phyloP scores from a whole-genome alignment of 2,113 vertebrate genomes.

The Orcinus orca region DNA sequence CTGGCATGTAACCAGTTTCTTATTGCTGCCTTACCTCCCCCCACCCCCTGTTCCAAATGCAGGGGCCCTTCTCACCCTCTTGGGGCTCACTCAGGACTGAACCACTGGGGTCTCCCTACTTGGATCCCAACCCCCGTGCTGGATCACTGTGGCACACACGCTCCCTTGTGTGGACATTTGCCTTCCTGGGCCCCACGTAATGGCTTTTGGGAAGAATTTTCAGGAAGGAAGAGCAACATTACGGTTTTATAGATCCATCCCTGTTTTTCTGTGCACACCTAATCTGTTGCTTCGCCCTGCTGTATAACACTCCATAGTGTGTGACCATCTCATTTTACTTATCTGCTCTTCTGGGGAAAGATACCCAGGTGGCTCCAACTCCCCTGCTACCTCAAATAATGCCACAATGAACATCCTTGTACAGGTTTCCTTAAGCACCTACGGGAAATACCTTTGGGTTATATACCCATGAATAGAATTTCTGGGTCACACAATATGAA shows the following conservation, averaged over 20 bases:
- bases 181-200: not conserved
- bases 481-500: not conserved
- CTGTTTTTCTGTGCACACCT: not conserved
- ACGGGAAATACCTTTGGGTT: not conserved
- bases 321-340: not conserved
- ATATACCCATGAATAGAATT: not conserved
- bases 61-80: not conserved
- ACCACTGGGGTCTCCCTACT: not conserved
- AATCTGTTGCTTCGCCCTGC: not conserved
- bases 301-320: not conserved
- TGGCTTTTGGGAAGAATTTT: not conserved
- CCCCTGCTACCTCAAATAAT: not conserved
- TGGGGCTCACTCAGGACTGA: not conserved
- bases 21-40: not conserved
- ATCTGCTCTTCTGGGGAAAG: not conserved
- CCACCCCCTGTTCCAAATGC: not conserved
- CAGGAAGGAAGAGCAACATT: not conserved
- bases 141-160: not conserved
- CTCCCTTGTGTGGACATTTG: not conserved
- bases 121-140: not conserved
- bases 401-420: not conserved
- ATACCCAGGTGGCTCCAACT: not conserved
- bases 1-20: not conserved
- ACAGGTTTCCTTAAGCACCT: not conserved
- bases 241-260: not conserved